Conservation (phyloP, 2,113 vertebrate genomes). For the Syngnathus scovelli region DNA sequence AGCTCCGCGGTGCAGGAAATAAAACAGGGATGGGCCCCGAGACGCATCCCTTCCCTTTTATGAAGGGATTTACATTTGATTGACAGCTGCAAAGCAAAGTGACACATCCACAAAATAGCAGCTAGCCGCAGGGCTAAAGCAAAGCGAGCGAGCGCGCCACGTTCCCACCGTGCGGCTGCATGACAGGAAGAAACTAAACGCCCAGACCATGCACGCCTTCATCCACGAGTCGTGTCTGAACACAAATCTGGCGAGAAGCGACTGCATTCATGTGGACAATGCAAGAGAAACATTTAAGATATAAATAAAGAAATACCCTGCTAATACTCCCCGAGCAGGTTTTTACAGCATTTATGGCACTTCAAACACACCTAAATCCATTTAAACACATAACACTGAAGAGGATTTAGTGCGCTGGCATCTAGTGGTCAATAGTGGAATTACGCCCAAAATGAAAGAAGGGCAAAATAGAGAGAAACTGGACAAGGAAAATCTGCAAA, state of each 20-base stretch:
- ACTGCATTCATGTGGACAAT: too few species aligned
- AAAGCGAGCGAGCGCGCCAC: constrained; percentile 8
- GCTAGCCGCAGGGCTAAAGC: constrained; percentile 24
- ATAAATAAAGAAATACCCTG: too few species aligned
- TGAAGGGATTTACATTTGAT: constrained; percentile 55
- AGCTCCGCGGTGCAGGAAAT: not conserved
- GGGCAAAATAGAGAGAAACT: too few species aligned
- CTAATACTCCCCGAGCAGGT: too few species aligned
- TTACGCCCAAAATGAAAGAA: too few species aligned
- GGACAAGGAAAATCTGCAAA: too few species aligned
- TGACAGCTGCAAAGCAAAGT: constrained; percentile 43
- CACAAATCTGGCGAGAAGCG: constrained; percentile 42
- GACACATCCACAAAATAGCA: constrained; percentile 31
- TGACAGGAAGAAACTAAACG: constrained; percentile 48
- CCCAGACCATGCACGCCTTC: constrained; percentile 54
- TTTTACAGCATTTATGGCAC: too few species aligned
- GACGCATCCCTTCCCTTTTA: constrained; percentile 47
- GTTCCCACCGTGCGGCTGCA: constrained; percentile 55
- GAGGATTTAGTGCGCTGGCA: too few species aligned
- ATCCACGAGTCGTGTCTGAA: constrained; percentile 43
- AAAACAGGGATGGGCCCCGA: constrained; percentile 28
- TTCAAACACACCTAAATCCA: too few species aligned
- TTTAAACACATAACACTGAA: too few species aligned
- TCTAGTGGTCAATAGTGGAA: too few species aligned
- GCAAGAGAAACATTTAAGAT: too few species aligned